These are phyloP conservation scores for Drosophila baimaii DNA, from an alignment of 1,140 invertebrate genomes.

Conservation along the genomic window DNA sequence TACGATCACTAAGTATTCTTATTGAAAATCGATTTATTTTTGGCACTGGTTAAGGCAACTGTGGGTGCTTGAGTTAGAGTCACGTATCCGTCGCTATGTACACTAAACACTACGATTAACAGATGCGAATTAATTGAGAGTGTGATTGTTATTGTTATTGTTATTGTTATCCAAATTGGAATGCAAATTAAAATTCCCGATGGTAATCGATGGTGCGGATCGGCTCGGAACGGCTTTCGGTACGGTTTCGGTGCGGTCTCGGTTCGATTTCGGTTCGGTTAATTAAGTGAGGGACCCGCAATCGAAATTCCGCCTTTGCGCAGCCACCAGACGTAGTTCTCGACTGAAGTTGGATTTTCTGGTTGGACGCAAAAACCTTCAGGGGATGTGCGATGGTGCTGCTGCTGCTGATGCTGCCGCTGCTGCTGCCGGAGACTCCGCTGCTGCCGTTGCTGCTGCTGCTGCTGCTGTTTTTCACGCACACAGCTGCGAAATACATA, in stretches of 20 bases:
- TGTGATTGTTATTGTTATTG: conserved; percentile 11
- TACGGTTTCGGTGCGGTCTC: conserved; percentile 31
- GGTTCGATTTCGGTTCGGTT: conserved; percentile 59
- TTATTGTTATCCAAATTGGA: conserved; percentile 13
- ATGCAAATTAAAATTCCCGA: conserved; percentile 17
- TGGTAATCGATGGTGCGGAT: conserved; percentile 17
- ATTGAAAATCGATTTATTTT: conserved; percentile 63
- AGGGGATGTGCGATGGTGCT: conserved; percentile 79
- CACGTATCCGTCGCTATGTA: conserved; percentile 49
- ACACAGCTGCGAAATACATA: conserved; percentile 38
- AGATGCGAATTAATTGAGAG: conserved; percentile 17
- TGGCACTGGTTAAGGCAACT: conserved; percentile 82
- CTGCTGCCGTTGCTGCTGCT: conserved; percentile 56
- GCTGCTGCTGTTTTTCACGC: conserved; percentile 40
- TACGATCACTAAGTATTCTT: conserved; percentile 70
- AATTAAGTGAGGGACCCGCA: conserved; percentile 76
- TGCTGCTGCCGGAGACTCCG: conserved; percentile 50
- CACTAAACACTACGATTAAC: conserved; percentile 25
- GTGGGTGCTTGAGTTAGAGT: conserved; percentile 41
- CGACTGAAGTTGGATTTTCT: conserved; percentile 84
- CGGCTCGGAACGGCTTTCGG: conserved; percentile 30
- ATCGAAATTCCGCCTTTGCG: conserved; percentile 82
- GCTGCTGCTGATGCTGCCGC: conserved; percentile 46
- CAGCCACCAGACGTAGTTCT: conserved; percentile 84
- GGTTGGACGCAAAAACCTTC: conserved; percentile 84